Conservation (phyloP, 35 echinoderm and acorn worm genomes). For the Stichopus chloronotus region DNA sequence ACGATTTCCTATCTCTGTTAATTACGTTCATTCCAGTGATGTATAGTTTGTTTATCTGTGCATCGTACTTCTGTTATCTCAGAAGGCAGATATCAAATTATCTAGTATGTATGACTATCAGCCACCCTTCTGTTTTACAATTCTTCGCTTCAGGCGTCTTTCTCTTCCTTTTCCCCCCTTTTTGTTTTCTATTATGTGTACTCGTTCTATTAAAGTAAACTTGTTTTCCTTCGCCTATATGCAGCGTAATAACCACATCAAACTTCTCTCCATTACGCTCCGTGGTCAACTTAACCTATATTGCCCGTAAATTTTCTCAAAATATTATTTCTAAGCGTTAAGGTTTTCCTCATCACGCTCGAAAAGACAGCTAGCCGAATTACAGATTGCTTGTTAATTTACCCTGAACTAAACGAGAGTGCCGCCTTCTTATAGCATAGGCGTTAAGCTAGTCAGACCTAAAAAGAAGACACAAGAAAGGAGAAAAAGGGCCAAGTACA, state of each 20-base stretch:
- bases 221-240: conserved; percentile 50
- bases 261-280: background rate
- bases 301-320: conserved; percentile 43
- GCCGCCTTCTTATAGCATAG: conserved; percentile 28
- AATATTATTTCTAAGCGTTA: conserved; percentile 63
- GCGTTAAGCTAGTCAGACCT: conserved; percentile 22
- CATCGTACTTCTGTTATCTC: background rate
- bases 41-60: too few species aligned
- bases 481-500: background rate
- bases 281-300: conserved; percentile 49
- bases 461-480: background rate
- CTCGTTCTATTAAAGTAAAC: conserved; percentile 35
- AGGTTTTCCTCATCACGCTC: conserved; percentile 16
- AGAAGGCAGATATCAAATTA: background rate
- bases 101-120: background rate
- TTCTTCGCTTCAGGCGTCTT: conserved; percentile 32
- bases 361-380: conserved; percentile 30
- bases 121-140: background rate
- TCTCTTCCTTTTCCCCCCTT: background rate
- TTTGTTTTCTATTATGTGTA: background rate
- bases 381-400: conserved; percentile 53
- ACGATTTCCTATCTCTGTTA: too few species aligned
- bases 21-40: too few species aligned
- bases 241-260: conserved; percentile 57
- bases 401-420: conserved; percentile 30